A percentile compares a stretch with the other conserved stretches of the same genome.
phyloP scores from a whole-genome alignment of 1,140 invertebrate species.

The Trichonephila clavata region DNA sequence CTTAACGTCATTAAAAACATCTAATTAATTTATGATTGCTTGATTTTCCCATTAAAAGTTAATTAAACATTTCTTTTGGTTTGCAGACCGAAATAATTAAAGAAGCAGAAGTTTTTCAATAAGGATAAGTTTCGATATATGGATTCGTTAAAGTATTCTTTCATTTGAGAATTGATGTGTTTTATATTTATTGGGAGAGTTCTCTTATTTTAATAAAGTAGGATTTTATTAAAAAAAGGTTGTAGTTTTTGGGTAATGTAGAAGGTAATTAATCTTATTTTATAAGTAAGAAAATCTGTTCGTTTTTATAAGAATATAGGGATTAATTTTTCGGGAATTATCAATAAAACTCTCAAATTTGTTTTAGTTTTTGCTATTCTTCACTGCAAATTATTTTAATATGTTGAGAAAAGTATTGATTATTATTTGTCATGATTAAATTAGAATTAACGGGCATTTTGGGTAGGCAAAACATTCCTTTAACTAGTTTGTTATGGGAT shows the following conservation, averaged over 20 bases:
- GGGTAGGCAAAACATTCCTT: too few species aligned
- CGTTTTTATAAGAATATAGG: too few species aligned
- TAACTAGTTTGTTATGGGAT: too few species aligned
- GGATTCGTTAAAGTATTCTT: neutral
- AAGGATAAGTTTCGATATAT: neutral
- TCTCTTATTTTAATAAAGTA: neutral
- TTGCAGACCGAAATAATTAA: conserved; percentile 1
- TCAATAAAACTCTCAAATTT: too few species aligned
- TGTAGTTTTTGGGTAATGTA: neutral
- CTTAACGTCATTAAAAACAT: conserved; percentile 40
- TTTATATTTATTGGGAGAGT: neutral
- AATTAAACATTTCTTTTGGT: conserved; percentile 45
- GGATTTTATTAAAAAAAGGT: neutral
- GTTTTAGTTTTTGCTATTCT: too few species aligned
- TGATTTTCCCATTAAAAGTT: conserved; percentile 63
- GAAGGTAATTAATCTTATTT: neutral
- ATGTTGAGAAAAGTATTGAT: too few species aligned
- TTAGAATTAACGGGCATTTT: too few species aligned
- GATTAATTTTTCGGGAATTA: too few species aligned
- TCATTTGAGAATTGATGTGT: neutral
- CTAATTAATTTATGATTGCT: conserved; percentile 67
- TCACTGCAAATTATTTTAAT: too few species aligned
- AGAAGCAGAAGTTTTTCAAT: neutral
- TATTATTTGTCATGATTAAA: too few species aligned
- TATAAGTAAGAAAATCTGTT: too few species aligned